Evolutionary conservation across 2,888 invertebrate species (phyloP).

Genomic region (Adelognathus sp.): DNA sequence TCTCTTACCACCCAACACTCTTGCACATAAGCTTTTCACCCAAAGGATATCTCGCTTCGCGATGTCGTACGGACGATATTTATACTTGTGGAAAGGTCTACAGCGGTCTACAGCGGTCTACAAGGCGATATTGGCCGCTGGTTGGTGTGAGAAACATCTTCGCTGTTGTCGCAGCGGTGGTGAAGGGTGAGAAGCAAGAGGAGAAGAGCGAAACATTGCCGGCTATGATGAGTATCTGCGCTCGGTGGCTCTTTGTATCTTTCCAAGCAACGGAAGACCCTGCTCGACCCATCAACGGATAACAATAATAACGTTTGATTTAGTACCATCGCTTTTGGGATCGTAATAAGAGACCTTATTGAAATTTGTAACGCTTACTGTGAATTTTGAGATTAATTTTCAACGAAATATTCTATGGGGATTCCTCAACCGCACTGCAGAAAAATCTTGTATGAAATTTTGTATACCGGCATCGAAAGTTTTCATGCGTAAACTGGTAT

Average conservation of each 20-base stretch:
- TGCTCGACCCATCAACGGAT: not conserved
- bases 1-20: too few species aligned
- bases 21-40: conserved; percentile 26
- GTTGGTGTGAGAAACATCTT: not conserved
- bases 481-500: too few species aligned
- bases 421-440: too few species aligned
- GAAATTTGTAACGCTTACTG: not conserved
- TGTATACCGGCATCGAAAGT: too few species aligned
- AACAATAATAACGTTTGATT: conserved; percentile 67
- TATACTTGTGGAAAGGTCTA: not conserved
- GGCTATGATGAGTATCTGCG: conserved; percentile 56
- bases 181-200: not conserved
- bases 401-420: too few species aligned
- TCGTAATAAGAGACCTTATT: not conserved
- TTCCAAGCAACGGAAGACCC: not conserved
- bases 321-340: conserved; percentile 61
- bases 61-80: conserved; percentile 11
- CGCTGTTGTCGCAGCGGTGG: not conserved
- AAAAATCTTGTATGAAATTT: too few species aligned
- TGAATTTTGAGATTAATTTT: too few species aligned
- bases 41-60: conserved; percentile 11
- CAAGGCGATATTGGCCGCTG: too few species aligned
- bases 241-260: conserved; percentile 16
- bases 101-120: too few species aligned
- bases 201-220: conserved; percentile 2